Evolutionary conservation across 2,888 invertebrate species (phyloP).

Genomic region (Cinara cedri): DNA sequence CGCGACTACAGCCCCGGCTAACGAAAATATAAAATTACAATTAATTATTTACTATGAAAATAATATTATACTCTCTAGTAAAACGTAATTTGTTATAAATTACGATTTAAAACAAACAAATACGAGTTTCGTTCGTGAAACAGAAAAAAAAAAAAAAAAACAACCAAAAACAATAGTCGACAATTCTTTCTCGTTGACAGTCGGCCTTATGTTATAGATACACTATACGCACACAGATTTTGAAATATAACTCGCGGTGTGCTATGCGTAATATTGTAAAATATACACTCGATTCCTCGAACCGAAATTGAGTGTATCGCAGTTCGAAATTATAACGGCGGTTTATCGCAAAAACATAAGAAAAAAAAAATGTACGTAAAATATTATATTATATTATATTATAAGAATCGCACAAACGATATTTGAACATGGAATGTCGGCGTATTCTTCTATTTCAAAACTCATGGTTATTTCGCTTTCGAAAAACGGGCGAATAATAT

Average conservation of each 20-base stretch:
- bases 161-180: conserved; percentile 30
- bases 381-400: too few relatives aligned
- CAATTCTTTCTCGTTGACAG: neutral
- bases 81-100: too few relatives aligned
- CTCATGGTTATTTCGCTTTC: too few relatives aligned
- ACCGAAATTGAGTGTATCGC: neutral
- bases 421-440: too few relatives aligned
- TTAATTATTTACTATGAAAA: conserved; percentile 10
- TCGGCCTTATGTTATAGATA: neutral
- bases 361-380: neutral
- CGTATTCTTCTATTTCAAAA: too few relatives aligned
- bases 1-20: neutral
- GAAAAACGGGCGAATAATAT: too few relatives aligned
- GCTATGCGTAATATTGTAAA: too few relatives aligned
- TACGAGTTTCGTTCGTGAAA: neutral
- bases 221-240: neutral
- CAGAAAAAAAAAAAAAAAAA: too few relatives aligned
- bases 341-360: neutral
- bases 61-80: too few relatives aligned
- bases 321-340: conserved; percentile 1
- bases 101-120: neutral
- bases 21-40: conserved; percentile 6
- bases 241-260: neutral
- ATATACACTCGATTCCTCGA: too few relatives aligned
- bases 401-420: neutral